Conservation (phyloP, 2,113 vertebrate genomes). For the Lepus europaeus region DNA sequence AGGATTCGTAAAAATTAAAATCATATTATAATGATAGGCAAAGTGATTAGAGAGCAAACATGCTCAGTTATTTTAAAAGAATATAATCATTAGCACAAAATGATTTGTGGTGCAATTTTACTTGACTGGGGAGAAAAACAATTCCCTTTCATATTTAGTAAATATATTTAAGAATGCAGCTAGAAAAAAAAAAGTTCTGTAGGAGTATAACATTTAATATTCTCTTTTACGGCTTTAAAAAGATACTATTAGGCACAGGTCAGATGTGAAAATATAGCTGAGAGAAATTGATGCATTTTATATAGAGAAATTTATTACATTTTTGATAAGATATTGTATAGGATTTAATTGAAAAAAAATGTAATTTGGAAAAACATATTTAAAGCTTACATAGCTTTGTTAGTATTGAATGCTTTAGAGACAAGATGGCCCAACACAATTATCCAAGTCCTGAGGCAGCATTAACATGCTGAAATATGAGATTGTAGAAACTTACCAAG, state of each 20-base stretch:
- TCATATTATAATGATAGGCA: slow-evolving; percentile 33
- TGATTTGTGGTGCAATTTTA: slow-evolving; percentile 72
- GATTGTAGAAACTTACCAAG: slow-evolving; percentile 64
- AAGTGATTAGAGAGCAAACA: slow-evolving; percentile 43
- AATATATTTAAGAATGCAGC: slow-evolving; percentile 73
- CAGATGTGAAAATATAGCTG: slow-evolving; percentile 53
- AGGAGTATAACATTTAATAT: slow-evolving; percentile 27
- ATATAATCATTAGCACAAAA: slow-evolving; percentile 62
- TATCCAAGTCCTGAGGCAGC: slow-evolving; percentile 72
- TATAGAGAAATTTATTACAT: slow-evolving; percentile 51
- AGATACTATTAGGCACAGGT: slow-evolving; percentile 56
- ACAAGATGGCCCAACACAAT: slow-evolving; percentile 71
- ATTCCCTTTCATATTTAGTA: slow-evolving; percentile 72
- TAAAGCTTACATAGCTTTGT: slow-evolving; percentile 52
- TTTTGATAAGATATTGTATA: slow-evolving; percentile 70
- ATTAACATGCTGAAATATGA: slow-evolving; percentile 73
- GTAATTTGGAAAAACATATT: slow-evolving; percentile 75
- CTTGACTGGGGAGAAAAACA: slow-evolving; percentile 74
- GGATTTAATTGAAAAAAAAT: slow-evolving; percentile 65
- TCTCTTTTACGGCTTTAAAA: slow-evolving; percentile 35
- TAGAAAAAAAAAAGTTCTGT: background rate
- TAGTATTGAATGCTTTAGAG: slow-evolving; percentile 70
- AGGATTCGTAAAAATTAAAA: slow-evolving; percentile 68
- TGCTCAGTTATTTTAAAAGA: slow-evolving; percentile 71
- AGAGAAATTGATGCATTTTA: background rate